Evolutionary conservation across 2,797 vertebrate genomes (phyloP), one percentile per base, ranked within the genome.

Genomic region (Mareca penelope): DNA sequence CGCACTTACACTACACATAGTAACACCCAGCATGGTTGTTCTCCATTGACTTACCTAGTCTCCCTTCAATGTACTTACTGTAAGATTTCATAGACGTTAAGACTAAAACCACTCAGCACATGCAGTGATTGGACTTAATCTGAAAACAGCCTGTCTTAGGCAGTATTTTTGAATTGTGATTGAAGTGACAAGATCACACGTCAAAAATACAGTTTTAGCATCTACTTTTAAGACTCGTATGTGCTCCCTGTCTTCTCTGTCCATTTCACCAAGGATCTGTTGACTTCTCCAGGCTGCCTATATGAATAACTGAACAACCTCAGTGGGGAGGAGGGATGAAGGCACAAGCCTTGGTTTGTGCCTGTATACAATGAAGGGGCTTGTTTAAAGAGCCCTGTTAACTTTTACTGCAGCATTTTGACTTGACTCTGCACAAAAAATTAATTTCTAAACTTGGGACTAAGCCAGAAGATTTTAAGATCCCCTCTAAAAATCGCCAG

Each of bases 401-500:
- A 89, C 39, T 94, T 87, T 78, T 90, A 67, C 79, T 59, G 55
- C 40, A 92, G 61, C 65, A 65, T 83, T 91, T 91, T 60, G 81
- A 72, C 81, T 75, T 75, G 37, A 92, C 53, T 94, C 71, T 63
- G 55, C 92, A 88, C 90, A 96, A 95, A 93, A 65, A 88, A 59
- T 94, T 89, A 75, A 93, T 90, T 94, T 77, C 63, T 80, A 83
- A 91, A 69, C 55, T 59, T 92, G 92, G 69, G 89, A 78, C 69
- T 78, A 71, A 80, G 92, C 94, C 93, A 94, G 24, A 80, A 88
- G 44, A 33, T 90, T 94, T 90, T 71, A 93, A 93, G 88, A 94
- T 90, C 79, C 40, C 76, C 90, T 94, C 93, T 95, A 76, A 87
- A 91, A 92, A 92, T 87, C 89, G 92, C 86, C 89, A 96, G 89